Conservation (phyloP, 2,888 invertebrate genomes). For the Epirrhoe tristata region DNA sequence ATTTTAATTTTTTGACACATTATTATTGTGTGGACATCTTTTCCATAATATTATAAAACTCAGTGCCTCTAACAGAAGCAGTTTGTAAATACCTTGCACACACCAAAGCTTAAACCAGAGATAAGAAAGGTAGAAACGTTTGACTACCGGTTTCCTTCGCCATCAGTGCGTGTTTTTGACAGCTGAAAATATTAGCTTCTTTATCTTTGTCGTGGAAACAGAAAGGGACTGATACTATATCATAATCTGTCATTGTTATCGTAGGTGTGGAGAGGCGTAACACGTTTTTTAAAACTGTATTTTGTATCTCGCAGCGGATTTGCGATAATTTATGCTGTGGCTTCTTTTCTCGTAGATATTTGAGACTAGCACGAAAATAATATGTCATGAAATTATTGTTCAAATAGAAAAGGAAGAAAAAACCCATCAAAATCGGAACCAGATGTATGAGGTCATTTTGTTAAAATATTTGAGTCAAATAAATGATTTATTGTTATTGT, state of each 20-base stretch:
- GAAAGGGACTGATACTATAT: slow-evolving; percentile 8
- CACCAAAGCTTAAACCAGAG: not conserved
- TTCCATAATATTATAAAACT: no score
- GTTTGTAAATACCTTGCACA: not conserved
- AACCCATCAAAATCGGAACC: no score
- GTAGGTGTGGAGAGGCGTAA: not conserved
- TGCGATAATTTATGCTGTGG: not conserved
- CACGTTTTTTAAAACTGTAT: not conserved
- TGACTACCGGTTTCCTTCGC: not conserved
- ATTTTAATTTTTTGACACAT: no score
- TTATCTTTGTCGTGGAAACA: slow-evolving; percentile 7
- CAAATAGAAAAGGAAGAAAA: no score
- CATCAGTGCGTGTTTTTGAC: slow-evolving; percentile 2
- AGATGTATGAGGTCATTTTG: no score
- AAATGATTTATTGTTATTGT: no score
- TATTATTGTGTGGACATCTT: no score
- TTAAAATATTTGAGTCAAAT: no score
- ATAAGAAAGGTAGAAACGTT: not conserved
- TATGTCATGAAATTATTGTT: not conserved
- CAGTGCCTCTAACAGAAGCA: not conserved
- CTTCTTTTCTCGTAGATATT: not conserved
- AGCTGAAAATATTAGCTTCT: slow-evolving; percentile 9
- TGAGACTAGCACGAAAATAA: not conserved
- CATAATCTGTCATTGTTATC: slow-evolving; percentile 36
- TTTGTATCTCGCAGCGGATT: not conserved